A percentile compares a stretch with the other conserved stretches of the same genome.
These are phyloP conservation scores for Xestoiulus laeticollis DNA, from an alignment of 2,888 invertebrate genomes.

Conservation along the genomic window DNA sequence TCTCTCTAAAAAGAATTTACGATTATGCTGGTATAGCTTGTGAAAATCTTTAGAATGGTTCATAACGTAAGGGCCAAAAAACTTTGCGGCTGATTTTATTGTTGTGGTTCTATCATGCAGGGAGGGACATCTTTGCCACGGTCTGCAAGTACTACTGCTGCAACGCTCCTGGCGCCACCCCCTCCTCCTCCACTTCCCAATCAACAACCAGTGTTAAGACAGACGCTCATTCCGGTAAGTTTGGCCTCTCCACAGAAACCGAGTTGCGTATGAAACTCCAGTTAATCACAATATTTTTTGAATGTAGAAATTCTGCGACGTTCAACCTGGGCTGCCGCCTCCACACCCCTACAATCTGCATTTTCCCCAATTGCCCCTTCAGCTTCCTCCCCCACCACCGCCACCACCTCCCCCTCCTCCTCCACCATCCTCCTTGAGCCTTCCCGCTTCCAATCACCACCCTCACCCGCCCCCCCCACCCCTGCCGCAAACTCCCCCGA, in stretches of 20 bases:
- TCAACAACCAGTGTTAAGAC: background rate
- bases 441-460: background rate
- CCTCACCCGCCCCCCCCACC: background rate
- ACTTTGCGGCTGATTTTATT: too few relatives aligned
- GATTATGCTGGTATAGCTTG: too few relatives aligned
- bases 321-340: background rate
- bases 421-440: background rate
- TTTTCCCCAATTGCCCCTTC: conserved; percentile 45
- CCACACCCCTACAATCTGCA: conserved; percentile 25
- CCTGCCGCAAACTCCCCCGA: background rate
- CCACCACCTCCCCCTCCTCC: conserved; percentile 50
- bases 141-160: background rate
- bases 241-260: background rate
- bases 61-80: too few relatives aligned
- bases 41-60: too few relatives aligned
- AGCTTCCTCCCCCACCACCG: conserved; percentile 47
- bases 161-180: conserved; percentile 24
- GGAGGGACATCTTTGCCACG: background rate
- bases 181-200: conserved; percentile 49
- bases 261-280: background rate
- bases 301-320: conserved; percentile 32
- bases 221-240: background rate
- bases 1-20: too few relatives aligned
- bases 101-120: background rate
- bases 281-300: background rate